Evolutionary conservation across 2,113 vertebrate species (phyloP).

Genomic region (Ophthalmolycus amberensis): DNA sequence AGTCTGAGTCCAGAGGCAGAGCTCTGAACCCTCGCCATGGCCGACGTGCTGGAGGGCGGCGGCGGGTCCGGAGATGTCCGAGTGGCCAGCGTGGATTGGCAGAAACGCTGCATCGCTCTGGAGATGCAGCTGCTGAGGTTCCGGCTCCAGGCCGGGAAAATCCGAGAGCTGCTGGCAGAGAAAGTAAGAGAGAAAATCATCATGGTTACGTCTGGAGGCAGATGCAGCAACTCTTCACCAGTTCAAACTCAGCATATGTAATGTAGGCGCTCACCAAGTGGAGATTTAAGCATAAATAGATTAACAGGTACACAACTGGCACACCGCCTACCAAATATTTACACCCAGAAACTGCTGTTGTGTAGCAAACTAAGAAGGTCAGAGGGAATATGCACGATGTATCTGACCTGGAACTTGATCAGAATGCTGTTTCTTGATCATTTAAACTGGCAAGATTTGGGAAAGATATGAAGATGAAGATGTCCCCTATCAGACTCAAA

Average conservation of each 20-base stretch:
- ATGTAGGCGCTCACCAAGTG: neutral
- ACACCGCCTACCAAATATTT: neutral
- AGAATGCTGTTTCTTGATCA: neutral
- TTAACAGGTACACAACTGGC: neutral
- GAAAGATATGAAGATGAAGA: neutral
- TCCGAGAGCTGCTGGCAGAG: conserved; percentile 89
- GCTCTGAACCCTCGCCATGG: conserved; percentile 78
- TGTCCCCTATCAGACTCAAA: neutral
- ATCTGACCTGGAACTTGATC: neutral
- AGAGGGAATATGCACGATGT: neutral
- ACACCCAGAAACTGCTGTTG: neutral
- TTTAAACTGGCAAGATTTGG: neutral
- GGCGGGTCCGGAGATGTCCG: conserved; percentile 57
- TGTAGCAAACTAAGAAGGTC: neutral
- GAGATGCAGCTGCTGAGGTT: conserved; percentile 93
- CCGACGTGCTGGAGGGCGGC: conserved; percentile 80
- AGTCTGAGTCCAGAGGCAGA: conserved; percentile 45
- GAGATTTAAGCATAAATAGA: neutral
- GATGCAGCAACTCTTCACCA: neutral
- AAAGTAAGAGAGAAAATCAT: conserved; percentile 82
- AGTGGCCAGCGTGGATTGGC: conserved; percentile 84
- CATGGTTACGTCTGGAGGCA: neutral
- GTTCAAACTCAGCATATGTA: neutral
- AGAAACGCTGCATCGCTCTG: conserved; percentile 87
- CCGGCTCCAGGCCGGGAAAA: conserved; percentile 90